A percentile compares a stretch with the other conserved stretches of the same genome.
These are phyloP conservation scores for Actinostola sp. DNA, from an alignment of 92 coral and sea anemone genomes.

Conservation along the genomic window DNA sequence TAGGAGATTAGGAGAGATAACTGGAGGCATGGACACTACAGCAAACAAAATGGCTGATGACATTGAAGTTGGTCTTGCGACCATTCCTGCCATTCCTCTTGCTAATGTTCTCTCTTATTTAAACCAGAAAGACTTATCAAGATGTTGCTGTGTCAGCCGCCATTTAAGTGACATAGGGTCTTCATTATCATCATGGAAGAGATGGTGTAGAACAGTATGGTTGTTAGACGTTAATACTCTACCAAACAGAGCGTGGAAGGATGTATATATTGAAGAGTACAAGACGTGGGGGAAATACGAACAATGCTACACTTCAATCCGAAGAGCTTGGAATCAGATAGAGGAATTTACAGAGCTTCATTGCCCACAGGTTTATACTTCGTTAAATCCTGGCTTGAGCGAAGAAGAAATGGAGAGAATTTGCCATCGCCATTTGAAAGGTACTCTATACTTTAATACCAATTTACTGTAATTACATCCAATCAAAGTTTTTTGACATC, in stretches of 20 bases:
- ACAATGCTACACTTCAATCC: constrained; percentile 81
- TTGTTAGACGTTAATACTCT: constrained; percentile 50
- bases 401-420: constrained; percentile 74
- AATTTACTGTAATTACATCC: no score
- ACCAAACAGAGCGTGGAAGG: constrained; percentile 74
- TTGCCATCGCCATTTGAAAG: constrained; percentile 66
- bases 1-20: no score
- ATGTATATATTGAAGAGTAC: constrained; percentile 52
- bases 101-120: constrained; percentile 81
- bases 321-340: constrained; percentile 86
- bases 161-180: constrained; percentile 72
- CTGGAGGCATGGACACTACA: neutral
- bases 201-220: constrained; percentile 89
- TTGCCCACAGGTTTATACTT: constrained; percentile 70
- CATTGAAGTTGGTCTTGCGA: constrained; percentile 18
- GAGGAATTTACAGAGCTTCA: constrained; percentile 71
- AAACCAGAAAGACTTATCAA: constrained; percentile 66
- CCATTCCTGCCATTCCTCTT: constrained; percentile 77
- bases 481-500: no score
- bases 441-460: no score
- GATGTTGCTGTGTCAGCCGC: constrained; percentile 77
- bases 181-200: constrained; percentile 74
- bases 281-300: constrained; percentile 81
- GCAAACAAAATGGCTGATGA: constrained; percentile 64
- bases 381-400: constrained; percentile 77